Evolutionary conservation across 2,888 invertebrate genomes (phyloP).

Genomic region (Apotomis capreana): DNA sequence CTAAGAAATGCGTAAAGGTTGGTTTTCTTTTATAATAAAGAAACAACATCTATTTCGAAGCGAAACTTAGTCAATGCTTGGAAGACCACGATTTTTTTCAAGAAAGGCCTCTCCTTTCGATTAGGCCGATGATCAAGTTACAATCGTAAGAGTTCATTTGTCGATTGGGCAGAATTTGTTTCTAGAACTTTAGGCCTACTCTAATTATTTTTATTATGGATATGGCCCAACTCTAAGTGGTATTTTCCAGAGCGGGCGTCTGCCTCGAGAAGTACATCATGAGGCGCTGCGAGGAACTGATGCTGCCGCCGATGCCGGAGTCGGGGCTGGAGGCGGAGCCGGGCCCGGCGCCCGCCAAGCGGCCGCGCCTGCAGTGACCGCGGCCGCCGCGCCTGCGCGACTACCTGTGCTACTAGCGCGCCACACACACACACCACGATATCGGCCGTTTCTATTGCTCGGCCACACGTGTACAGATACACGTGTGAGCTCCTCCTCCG

Average conservation of each 20-base stretch:
- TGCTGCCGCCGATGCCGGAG: slow-evolving; percentile 79
- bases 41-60: too few relatives aligned
- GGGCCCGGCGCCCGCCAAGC: slow-evolving; percentile 57
- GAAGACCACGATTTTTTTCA: too few relatives aligned
- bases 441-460: neutral
- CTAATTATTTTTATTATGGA: too few relatives aligned
- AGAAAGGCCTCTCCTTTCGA: too few relatives aligned
- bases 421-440: neutral
- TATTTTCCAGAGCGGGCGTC: slow-evolving; percentile 87
- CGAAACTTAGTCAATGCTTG: too few relatives aligned
- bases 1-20: too few relatives aligned
- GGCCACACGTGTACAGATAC: neutral
- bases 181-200: too few relatives aligned
- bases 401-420: slow-evolving; percentile 61
- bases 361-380: slow-evolving; percentile 66
- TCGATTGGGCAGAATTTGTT: too few relatives aligned
- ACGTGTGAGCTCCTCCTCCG: neutral
- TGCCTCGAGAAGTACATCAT: slow-evolving; percentile 88
- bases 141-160: too few relatives aligned
- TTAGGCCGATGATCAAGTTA: too few relatives aligned
- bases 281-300: slow-evolving; percentile 87
- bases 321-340: slow-evolving; percentile 58
- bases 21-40: too few relatives aligned
- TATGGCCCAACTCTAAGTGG: too few relatives aligned
- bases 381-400: slow-evolving; percentile 53